Conservation (phyloP, 2,113 vertebrate genomes). For the Eretmochelys imbricata region DNA sequence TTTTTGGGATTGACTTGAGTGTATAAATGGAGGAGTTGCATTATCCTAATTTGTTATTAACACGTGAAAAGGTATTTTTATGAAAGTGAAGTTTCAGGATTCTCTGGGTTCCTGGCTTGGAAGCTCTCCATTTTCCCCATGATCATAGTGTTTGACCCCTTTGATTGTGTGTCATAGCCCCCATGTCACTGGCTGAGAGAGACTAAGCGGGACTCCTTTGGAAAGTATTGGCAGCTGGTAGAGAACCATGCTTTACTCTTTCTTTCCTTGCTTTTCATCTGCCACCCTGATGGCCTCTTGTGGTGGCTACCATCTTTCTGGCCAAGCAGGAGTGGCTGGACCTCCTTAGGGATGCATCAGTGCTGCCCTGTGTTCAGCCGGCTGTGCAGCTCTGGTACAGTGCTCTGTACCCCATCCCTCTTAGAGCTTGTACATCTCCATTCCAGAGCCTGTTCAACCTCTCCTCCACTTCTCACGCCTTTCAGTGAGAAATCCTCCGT, state of each 20-base stretch:
- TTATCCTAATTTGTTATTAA: background rate
- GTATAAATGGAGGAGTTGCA: background rate
- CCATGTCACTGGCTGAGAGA: accelerated
- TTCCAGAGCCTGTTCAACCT: background rate
- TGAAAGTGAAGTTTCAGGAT: background rate
- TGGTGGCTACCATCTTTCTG: constrained; percentile 37
- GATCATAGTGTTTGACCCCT: background rate
- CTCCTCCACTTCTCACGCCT: background rate
- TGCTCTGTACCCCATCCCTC: constrained; percentile 26
- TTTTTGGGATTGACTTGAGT: constrained; percentile 59
- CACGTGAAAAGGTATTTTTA: background rate
- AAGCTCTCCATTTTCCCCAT: background rate
- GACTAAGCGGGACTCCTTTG: background rate
- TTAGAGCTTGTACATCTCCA: background rate
- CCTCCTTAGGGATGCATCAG: constrained; percentile 34
- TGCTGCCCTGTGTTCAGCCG: constrained; percentile 55
- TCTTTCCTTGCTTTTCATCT: background rate
- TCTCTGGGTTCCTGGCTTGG: background rate
- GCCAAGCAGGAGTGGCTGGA: constrained; percentile 16
- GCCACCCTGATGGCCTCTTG: background rate
- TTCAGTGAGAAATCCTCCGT: background rate
- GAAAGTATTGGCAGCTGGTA: background rate
- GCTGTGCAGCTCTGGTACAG: constrained; percentile 32
- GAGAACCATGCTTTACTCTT: background rate
- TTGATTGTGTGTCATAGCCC: background rate